Conservation (phyloP, 2,113 vertebrate species). For the Marcusenius ussheri region DNA sequence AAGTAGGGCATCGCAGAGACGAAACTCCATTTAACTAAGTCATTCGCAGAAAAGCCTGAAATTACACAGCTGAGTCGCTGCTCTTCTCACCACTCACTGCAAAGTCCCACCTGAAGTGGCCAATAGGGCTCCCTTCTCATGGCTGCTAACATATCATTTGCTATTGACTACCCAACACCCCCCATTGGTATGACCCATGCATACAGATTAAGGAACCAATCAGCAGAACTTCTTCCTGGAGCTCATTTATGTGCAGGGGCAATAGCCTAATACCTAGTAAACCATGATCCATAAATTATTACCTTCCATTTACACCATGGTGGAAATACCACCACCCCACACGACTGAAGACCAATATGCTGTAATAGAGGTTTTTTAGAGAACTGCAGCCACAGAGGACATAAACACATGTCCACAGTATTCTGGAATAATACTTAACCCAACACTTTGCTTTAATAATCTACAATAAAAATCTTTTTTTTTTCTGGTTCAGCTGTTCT, state of each 20-base stretch:
- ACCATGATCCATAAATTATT: slow-evolving; percentile 39
- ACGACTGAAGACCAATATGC: not conserved
- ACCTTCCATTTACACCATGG: not conserved
- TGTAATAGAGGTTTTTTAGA: not conserved
- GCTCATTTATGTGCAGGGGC: slow-evolving; percentile 46
- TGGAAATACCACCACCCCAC: not conserved
- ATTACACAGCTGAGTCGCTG: slow-evolving; percentile 54
- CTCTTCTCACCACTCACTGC: slow-evolving; percentile 63
- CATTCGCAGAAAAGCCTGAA: slow-evolving; percentile 41
- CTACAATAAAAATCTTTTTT: not conserved
- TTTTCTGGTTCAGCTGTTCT: not conserved
- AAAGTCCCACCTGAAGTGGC: slow-evolving; percentile 63
- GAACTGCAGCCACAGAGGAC: not conserved
- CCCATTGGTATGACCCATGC: slow-evolving; percentile 31
- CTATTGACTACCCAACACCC: not conserved
- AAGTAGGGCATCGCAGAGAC: slow-evolving; percentile 53
- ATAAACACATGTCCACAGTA: not conserved
- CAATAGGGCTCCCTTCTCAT: slow-evolving; percentile 58
- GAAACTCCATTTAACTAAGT: slow-evolving; percentile 63
- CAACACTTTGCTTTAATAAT: not conserved
- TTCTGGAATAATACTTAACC: not conserved
- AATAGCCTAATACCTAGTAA: slow-evolving; percentile 47
- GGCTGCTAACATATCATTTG: slow-evolving; percentile 48
- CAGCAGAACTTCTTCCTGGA: slow-evolving; percentile 36
- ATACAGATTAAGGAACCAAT: not conserved